phyloP scores from a whole-genome alignment of 2,113 vertebrate species.

The Nesogale talazaci region DNA sequence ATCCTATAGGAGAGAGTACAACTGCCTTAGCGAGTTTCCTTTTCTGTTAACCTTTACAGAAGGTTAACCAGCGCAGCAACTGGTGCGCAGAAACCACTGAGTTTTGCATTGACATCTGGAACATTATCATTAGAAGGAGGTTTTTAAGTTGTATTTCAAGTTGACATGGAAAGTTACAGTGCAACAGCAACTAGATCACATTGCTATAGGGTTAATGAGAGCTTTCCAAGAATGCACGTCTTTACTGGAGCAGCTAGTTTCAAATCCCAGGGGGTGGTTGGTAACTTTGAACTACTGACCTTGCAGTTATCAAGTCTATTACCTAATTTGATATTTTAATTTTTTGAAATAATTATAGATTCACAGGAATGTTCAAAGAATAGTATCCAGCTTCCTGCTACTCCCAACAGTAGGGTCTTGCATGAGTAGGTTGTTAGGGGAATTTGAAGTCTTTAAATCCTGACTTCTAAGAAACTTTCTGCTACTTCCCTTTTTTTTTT shows the following conservation, averaged over 20 bases:
- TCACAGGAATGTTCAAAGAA: background rate
- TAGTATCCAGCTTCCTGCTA: background rate
- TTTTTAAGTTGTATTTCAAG: background rate
- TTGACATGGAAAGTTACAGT: background rate
- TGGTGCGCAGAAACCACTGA: background rate
- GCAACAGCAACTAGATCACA: too few relatives aligned
- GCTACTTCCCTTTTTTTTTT: too few relatives aligned
- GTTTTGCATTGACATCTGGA: background rate
- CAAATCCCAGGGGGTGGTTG: too few relatives aligned
- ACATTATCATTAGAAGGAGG: background rate
- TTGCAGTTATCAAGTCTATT: too few relatives aligned
- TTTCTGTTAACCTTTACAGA: background rate
- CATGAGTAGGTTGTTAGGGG: background rate
- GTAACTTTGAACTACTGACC: too few relatives aligned
- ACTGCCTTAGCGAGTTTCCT: background rate
- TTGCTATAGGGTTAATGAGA: too few relatives aligned
- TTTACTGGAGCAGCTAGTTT: too few relatives aligned
- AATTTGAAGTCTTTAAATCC: too few relatives aligned
- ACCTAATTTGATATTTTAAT: too few relatives aligned
- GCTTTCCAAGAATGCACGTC: too few relatives aligned
- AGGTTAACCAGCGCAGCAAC: background rate
- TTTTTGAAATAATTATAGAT: background rate
- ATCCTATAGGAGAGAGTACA: background rate
- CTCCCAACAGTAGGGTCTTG: background rate
- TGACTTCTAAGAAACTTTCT: too few relatives aligned